Percentiles rank a stretch among this genome's conserved stretches.
Conservation (phyloP, 2,888 invertebrate genomes). For the Cataglyphis altisquamis region DNA sequence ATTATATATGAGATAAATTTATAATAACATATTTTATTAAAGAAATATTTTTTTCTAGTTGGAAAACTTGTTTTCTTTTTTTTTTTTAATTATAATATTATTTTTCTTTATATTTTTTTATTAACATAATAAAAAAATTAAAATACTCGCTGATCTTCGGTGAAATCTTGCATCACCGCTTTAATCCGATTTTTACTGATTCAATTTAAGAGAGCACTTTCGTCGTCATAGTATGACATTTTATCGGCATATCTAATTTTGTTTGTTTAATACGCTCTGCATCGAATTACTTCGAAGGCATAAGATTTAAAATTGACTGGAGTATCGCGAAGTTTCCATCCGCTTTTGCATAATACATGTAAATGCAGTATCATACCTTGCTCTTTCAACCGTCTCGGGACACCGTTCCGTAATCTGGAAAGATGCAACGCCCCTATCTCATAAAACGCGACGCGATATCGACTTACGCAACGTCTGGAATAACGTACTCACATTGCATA, state of each 20-base stretch:
- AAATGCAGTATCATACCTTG: slow-evolving; percentile 31
- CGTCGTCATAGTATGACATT: neutral
- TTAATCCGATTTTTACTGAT: neutral
- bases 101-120: neutral
- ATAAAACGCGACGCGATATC: slow-evolving; percentile 26
- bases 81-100: neutral
- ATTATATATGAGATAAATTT: neutral
- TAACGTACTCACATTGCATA: slow-evolving; percentile 22
- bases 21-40: neutral
- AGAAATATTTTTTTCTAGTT: neutral
- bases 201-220: neutral
- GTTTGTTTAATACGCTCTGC: neutral
- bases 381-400: slow-evolving; percentile 20
- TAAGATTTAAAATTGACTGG: slow-evolving; percentile 34
- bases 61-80: neutral
- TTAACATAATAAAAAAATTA: neutral
- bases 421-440: slow-evolving; percentile 29
- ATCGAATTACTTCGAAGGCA: slow-evolving; percentile 1
- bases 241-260: slow-evolving; percentile 15
- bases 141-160: neutral
- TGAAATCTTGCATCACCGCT: neutral
- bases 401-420: slow-evolving; percentile 43
- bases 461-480: neutral
- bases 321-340: slow-evolving; percentile 14
- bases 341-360: slow-evolving; percentile 55